Evolutionary conservation across 2,888 invertebrate genomes (phyloP).

Genomic region (Carcina quercana): DNA sequence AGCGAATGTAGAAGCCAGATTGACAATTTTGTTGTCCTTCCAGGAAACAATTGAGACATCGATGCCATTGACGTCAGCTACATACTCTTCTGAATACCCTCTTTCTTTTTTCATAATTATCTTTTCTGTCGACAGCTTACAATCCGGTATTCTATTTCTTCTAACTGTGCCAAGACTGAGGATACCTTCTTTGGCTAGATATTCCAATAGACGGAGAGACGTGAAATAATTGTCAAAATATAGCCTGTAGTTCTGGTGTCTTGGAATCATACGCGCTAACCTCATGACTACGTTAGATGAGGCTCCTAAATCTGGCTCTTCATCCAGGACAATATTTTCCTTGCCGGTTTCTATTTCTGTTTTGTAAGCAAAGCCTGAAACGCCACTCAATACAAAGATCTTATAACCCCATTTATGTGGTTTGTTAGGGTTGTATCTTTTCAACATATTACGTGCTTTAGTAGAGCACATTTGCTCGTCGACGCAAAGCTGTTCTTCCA

Average conservation of each 20-base stretch:
- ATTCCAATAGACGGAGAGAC: conserved; percentile 18
- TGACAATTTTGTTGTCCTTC: conserved; percentile 13
- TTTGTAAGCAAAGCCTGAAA: conserved; percentile 26
- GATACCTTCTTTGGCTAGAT: conserved; percentile 27
- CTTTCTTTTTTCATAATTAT: conserved; percentile 16
- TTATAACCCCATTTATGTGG: no score
- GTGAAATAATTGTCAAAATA: conserved; percentile 1
- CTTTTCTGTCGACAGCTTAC: conserved; percentile 21
- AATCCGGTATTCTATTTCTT: neutral
- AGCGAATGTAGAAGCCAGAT: conserved; percentile 3
- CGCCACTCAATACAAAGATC: conserved; percentile 26
- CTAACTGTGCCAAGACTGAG: neutral
- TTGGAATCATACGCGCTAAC: conserved; percentile 13
- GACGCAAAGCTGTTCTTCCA: no score
- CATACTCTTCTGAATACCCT: conserved; percentile 7
- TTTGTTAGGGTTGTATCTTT: no score
- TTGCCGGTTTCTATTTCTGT: conserved; percentile 26
- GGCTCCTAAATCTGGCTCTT: conserved; percentile 25
- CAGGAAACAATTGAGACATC: conserved; percentile 4
- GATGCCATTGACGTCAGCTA: neutral
- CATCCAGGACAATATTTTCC: conserved; percentile 17
- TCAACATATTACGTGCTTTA: no score
- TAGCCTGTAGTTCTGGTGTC: conserved; percentile 19
- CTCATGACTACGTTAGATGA: no score
- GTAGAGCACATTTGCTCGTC: no score